Percentiles rank a stretch among this genome's conserved stretches.
Conservation (phyloP, 2,888 invertebrate genomes). For the Phoenoteleia sp. region DNA sequence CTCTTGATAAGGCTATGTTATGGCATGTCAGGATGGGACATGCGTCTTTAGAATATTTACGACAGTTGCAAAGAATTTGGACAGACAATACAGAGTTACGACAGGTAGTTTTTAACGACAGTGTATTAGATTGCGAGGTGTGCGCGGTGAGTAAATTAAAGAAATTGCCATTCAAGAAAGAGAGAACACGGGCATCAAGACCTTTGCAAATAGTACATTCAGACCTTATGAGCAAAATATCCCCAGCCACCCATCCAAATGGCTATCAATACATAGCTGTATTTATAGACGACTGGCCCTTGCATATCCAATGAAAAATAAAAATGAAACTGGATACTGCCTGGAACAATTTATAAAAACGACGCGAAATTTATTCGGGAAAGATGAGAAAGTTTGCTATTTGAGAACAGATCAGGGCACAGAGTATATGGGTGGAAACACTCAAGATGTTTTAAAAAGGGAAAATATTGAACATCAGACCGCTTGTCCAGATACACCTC, state of each 20-base stretch:
- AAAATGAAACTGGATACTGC: slow-evolving; percentile 47
- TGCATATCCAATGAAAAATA: no score
- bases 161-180: background rate
- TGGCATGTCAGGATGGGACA: background rate
- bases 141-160: background rate
- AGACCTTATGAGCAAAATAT: no score
- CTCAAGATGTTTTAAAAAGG: slow-evolving; percentile 30
- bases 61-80: background rate
- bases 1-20: background rate
- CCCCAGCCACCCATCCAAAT: no score
- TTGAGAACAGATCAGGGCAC: slow-evolving; percentile 67
- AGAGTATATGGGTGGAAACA: slow-evolving; percentile 53
- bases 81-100: background rate
- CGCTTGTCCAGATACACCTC: background rate
- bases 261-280: background rate
- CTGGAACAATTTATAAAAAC: slow-evolving; percentile 24
- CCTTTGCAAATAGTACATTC: slow-evolving; percentile 46
- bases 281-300: background rate
- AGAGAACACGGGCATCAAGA: background rate
- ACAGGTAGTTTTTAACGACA: background rate
- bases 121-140: background rate
- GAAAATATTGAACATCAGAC: slow-evolving; percentile 20
- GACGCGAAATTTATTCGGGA: slow-evolving; percentile 61
- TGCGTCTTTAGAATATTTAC: background rate
- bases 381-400: slow-evolving; percentile 69